These are phyloP conservation scores for Ryuthela nishihirai DNA, from an alignment of 2,888 invertebrate genomes.

Conservation along the genomic window DNA sequence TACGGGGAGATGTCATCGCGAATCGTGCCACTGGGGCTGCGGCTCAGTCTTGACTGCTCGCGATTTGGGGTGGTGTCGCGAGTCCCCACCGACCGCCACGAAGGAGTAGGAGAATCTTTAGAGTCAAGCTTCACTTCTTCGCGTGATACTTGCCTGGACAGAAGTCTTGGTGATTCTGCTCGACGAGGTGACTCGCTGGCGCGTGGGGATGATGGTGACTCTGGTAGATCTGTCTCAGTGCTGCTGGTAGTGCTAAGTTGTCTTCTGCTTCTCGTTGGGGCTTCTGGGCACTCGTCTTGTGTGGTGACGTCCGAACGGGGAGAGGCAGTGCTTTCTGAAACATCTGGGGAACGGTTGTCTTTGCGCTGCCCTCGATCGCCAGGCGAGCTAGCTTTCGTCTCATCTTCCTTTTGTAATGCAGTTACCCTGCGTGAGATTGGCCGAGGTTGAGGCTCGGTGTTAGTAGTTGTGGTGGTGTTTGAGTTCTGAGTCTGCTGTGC, in stretches of 20 bases:
- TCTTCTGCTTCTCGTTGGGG: conserved; percentile 4
- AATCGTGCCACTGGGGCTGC: conserved; percentile 10
- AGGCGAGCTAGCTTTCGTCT: conserved; percentile 4
- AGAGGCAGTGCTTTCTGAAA: conserved; percentile 4
- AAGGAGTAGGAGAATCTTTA: conserved; percentile 15
- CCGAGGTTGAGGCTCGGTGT: conserved; percentile 9
- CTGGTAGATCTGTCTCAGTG: conserved; percentile 7
- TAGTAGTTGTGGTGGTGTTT: neutral
- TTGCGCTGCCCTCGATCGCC: neutral
- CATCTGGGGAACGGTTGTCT: conserved; percentile 8
- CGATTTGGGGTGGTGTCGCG: neutral
- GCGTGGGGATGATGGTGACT: conserved; percentile 9
- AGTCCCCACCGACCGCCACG: conserved; percentile 24
- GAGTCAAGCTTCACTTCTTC: conserved; percentile 17
- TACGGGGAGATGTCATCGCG: neutral
- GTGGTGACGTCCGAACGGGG: neutral
- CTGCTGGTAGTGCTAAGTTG: conserved; percentile 14
- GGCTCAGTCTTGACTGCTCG: too few relatives aligned
- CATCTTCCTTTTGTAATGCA: conserved; percentile 27
- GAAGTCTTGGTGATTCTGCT: conserved; percentile 7
- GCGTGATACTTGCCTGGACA: conserved; percentile 38
- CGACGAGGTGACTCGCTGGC: neutral
- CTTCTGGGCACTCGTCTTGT: neutral
- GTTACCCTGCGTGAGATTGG: conserved; percentile 24
- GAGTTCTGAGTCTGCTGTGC: neutral